A percentile compares a stretch with the other conserved stretches of the same genome.
phyloP scores from a whole-genome alignment of 2,797 vertebrate genomes.

The Tympanoctomys barrerae region DNA sequence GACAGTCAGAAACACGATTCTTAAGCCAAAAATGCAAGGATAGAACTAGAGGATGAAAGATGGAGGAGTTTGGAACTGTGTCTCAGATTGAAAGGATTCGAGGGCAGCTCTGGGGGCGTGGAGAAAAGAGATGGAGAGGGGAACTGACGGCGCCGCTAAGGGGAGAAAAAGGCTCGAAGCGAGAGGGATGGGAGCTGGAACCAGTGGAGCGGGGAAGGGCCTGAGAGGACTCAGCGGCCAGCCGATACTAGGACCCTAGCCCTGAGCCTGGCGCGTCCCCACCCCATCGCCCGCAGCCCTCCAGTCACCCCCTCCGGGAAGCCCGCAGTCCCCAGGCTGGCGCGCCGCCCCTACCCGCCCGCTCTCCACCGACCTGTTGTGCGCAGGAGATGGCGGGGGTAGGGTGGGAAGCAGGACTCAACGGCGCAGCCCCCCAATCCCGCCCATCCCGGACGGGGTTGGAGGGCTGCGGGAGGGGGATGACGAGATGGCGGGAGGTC shows the following conservation, averaged over 20 bases:
- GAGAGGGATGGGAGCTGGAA: neutral
- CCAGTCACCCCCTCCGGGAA: constrained; percentile 60
- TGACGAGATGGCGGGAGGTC: neutral
- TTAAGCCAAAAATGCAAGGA: constrained; percentile 1
- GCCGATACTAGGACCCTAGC: neutral
- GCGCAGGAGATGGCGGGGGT: constrained; percentile 79
- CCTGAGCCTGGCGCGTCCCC: neutral
- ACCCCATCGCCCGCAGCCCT: constrained; percentile 15
- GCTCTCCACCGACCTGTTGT: constrained; percentile 89
- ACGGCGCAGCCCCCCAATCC: constrained; percentile 47
- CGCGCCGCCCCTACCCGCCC: constrained; percentile 67
- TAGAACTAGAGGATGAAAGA: neutral
- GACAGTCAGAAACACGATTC: constrained; percentile 75
- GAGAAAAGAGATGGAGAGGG: neutral
- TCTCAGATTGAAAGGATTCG: constrained; percentile 25
- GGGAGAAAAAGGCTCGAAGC: neutral
- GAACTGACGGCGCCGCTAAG: neutral
- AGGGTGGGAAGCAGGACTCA: constrained; percentile 73
- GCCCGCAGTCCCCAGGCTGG: constrained; percentile 75
- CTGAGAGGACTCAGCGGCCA: constrained; percentile 5
- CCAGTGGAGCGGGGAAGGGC: constrained; percentile 46
- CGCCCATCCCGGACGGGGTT: constrained; percentile 51
- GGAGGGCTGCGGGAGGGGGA: neutral
- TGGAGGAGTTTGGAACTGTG: constrained; percentile 73
- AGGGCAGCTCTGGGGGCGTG: neutral